A percentile compares a stretch with the other conserved stretches of the same genome.
Evolutionary conservation across 1,140 invertebrate species (phyloP).

Genomic region (Dendrolimus punctatus): DNA sequence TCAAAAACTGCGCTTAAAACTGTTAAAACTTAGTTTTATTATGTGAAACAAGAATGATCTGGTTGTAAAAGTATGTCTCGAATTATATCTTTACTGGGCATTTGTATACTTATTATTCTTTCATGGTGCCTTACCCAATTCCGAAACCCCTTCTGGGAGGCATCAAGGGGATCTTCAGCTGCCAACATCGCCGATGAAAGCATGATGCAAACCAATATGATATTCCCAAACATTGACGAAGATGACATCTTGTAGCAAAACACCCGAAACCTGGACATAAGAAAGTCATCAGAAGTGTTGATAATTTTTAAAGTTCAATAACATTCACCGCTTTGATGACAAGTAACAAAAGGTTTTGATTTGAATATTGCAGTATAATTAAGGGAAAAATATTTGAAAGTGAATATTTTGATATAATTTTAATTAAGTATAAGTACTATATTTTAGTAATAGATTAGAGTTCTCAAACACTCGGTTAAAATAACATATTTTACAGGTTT

Average conservation of each 20-base stretch:
- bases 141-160: slow-evolving; percentile 74
- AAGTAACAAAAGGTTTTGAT: too few species aligned
- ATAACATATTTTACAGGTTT: too few species aligned
- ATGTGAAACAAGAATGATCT: too few species aligned
- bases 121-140: slow-evolving; percentile 44
- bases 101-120: background rate
- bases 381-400: too few species aligned
- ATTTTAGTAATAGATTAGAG: too few species aligned
- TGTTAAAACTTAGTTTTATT: too few species aligned
- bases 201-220: slow-evolving; percentile 97
- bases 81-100: background rate
- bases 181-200: slow-evolving; percentile 98
- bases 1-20: too few species aligned
- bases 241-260: slow-evolving; percentile 98
- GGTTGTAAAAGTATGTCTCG: background rate
- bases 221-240: slow-evolving; percentile 96
- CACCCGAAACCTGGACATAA: slow-evolving; percentile 86
- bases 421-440: too few species aligned
- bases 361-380: too few species aligned
- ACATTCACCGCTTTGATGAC: too few species aligned
- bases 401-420: too few species aligned
- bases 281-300: background rate
- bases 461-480: too few species aligned
- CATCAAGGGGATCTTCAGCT: slow-evolving; percentile 95
- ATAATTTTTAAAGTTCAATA: background rate